Percentiles rank a stretch among this genome's conserved stretches.
phyloP scores from a whole-genome alignment of 2,113 vertebrate genomes.

The Narcine bancroftii region DNA sequence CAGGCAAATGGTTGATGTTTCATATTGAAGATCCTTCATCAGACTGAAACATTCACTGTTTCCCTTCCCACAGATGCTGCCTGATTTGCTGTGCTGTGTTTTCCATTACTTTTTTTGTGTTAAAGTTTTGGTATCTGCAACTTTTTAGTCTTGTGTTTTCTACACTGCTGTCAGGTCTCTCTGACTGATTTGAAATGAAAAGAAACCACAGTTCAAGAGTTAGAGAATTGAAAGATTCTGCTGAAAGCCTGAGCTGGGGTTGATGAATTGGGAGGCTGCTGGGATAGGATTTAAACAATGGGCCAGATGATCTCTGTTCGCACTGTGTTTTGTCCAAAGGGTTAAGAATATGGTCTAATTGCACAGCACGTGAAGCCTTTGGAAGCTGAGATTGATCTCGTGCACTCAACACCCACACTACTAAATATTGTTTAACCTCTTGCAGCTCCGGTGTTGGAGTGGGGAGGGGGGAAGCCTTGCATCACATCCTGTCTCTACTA shows the following conservation, averaged over 20 bases:
- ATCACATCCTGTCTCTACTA: conserved; percentile 68
- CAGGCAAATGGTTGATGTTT: too few species aligned
- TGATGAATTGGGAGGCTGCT: neutral
- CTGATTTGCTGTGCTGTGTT: too few species aligned
- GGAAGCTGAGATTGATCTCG: neutral
- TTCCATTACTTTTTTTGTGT: too few species aligned
- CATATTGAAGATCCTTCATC: too few species aligned
- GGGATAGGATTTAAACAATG: neutral
- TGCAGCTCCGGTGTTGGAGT: conserved; percentile 34
- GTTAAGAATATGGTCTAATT: neutral
- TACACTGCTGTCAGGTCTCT: too few species aligned
- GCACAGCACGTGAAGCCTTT: neutral
- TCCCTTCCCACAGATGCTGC: too few species aligned
- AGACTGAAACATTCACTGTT: too few species aligned
- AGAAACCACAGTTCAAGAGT: neutral
- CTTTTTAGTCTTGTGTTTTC: too few species aligned
- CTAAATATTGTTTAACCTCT: neutral
- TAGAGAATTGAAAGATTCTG: neutral
- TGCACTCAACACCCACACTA: too few species aligned
- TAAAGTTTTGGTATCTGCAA: too few species aligned
- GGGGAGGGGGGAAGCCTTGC: conserved; percentile 52
- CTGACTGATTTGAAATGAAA: too few species aligned
- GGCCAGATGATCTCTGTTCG: neutral
- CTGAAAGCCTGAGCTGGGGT: neutral
- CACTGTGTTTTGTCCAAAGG: neutral